A percentile compares a stretch with the other conserved stretches of the same genome.
phyloP scores from a whole-genome alignment of 2,888 invertebrate genomes.

The Leucophenga montana region DNA sequence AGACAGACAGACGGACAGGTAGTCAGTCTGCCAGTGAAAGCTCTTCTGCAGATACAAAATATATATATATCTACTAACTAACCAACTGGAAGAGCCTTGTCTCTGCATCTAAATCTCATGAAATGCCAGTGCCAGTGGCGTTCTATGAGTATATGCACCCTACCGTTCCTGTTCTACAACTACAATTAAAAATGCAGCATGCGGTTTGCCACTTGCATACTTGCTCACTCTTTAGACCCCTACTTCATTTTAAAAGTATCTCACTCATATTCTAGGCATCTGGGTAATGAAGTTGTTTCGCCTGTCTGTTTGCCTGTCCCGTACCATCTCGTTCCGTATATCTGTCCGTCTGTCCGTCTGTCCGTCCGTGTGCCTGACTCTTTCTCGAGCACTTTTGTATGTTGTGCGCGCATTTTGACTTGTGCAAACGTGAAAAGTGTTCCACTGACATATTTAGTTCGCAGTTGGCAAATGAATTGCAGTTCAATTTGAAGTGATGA shows the following conservation, averaged over 20 bases:
- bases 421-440: slow-evolving; percentile 19
- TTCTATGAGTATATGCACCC: background rate
- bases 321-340: background rate
- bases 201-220: background rate
- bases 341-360: no score
- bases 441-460: slow-evolving; percentile 19
- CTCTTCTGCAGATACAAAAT: slow-evolving; percentile 5
- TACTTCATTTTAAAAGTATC: background rate
- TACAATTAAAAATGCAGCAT: slow-evolving; percentile 22
- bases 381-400: no score
- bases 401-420: slow-evolving; percentile 1
- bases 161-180: background rate
- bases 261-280: background rate
- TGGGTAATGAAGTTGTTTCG: slow-evolving; percentile 19
- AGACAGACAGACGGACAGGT: no score
- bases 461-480: slow-evolving; percentile 14
- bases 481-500: slow-evolving; percentile 26
- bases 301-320: background rate
- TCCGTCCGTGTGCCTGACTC: no score
- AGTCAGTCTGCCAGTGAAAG: background rate
- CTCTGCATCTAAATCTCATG: no score
- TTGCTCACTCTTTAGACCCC: background rate
- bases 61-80: no score
- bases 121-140: background rate
- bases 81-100: no score